Evolutionary conservation across 2,797 vertebrate species (phyloP), one percentile per base, ranked within the genome.

Genomic region (Lacerta viridis): DNA sequence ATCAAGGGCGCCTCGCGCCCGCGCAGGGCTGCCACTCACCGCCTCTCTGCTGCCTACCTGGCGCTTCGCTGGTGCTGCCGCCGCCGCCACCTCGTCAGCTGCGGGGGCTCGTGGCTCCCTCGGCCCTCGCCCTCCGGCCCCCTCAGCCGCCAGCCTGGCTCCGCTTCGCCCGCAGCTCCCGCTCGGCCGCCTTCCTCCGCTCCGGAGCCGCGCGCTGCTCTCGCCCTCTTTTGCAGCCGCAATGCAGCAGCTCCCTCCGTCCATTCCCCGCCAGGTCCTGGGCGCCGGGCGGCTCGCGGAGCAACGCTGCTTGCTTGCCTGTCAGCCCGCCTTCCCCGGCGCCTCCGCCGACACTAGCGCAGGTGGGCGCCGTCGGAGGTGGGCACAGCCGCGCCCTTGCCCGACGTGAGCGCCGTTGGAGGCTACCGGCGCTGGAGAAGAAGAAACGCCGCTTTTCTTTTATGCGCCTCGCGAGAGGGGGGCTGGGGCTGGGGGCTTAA

Each of bases 201-300:
- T 39, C 36, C 23, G 3, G 50, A 69, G 36, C n/a, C 78, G 0
- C 25, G 10, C 7, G 75, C 17, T 25, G 2, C 43, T 41, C 36
- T 76, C 74, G 13, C 29, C 25, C 29, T 68, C 74, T 85, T 72
- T 55, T 13, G 50, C 86, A 89, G 92, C 90, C 80, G 80, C 91
- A 91, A 11, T 91, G 92, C 93, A 93, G 91, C 50, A 55, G 50
- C 50, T 15, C 41, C 41, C 90, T 88, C 69, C 9, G 13, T 77
- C 79, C 25, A 86, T 59, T 10, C 78, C 69, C 10, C 4, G n/a
- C 4, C 3, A 43, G 75, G 84, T 61, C 77, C 11, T 5, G 85
- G 85, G 18, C 76, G 23, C 29, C 25, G 3, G n/a, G 66, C 25
- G 43, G n/a, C 84, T 83, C 23, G 20, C 5, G 11, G 5, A 25